Percentiles rank a stretch among this genome's conserved stretches.
Conservation (phyloP, 2,113 vertebrate species). For the Onychorhynchus coronatus region DNA sequence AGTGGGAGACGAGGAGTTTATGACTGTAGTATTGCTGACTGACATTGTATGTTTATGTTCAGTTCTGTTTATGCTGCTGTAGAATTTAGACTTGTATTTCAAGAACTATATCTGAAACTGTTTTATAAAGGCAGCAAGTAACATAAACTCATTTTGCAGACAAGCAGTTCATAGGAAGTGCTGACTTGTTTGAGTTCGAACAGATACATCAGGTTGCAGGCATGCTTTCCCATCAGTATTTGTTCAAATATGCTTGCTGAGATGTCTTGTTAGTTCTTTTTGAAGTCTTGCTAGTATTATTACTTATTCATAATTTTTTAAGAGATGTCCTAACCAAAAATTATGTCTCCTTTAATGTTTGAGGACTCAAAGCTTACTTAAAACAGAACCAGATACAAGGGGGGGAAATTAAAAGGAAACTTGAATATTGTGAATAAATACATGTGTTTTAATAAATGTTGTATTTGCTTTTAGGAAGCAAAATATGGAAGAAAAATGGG, state of each 20-base stretch:
- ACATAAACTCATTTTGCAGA: not conserved
- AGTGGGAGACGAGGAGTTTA: not conserved
- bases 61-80: not conserved
- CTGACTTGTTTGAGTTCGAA: not conserved
- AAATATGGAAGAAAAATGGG: not conserved
- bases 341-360: not conserved
- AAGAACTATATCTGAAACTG: not conserved
- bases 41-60: not conserved
- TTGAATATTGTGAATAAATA: not conserved
- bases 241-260: not conserved
- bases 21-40: not conserved
- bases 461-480: not conserved
- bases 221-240: not conserved
- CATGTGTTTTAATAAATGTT: not conserved
- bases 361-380: not conserved
- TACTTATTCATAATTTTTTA: not conserved
- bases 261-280: not conserved
- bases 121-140: not conserved
- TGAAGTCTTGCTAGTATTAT: not conserved
- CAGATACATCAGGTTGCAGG: not conserved
- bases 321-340: not conserved
- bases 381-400: not conserved
- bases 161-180: not conserved
- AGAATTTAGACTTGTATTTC: not conserved
- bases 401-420: not conserved